Conservation (phyloP, 2,113 vertebrate genomes). For the Alaudala cheleensis region DNA sequence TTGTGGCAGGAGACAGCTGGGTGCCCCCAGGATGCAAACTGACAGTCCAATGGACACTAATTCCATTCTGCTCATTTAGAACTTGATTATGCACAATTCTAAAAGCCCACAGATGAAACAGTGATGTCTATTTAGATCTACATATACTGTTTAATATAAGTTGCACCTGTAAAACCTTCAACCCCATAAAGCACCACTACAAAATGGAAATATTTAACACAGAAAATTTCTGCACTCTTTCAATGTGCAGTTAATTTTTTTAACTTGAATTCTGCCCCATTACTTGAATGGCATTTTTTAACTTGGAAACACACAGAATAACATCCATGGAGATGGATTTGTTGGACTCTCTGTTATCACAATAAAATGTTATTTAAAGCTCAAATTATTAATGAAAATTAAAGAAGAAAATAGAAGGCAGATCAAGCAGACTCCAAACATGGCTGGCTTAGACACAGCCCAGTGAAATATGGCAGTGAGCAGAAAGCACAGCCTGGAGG, state of each 20-base stretch:
- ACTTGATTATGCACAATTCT: not conserved
- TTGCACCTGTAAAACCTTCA: not conserved
- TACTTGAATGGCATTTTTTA: not conserved
- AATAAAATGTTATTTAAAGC: not conserved
- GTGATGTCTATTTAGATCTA: not conserved
- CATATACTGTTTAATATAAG: not conserved
- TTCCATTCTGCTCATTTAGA: not conserved
- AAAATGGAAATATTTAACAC: not conserved
- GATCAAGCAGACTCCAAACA: not conserved
- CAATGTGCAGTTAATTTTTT: no score
- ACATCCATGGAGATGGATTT: not conserved
- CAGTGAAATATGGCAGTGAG: not conserved
- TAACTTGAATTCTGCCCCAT: not conserved
- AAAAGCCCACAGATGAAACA: not conserved
- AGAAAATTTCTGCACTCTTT: not conserved
- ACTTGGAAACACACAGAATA: not conserved
- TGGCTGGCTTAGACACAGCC: not conserved
- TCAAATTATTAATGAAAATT: not conserved
- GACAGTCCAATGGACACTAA: not conserved
- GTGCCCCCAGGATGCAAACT: not conserved
- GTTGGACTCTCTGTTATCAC: not conserved
- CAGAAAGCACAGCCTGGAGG: conserved; percentile 2
- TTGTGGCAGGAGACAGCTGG: conserved; percentile 48
- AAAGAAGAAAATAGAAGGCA: not conserved
- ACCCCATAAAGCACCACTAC: not conserved